phyloP scores from a whole-genome alignment of 2,888 invertebrate genomes.

The Pseudeuparius sepicola region DNA sequence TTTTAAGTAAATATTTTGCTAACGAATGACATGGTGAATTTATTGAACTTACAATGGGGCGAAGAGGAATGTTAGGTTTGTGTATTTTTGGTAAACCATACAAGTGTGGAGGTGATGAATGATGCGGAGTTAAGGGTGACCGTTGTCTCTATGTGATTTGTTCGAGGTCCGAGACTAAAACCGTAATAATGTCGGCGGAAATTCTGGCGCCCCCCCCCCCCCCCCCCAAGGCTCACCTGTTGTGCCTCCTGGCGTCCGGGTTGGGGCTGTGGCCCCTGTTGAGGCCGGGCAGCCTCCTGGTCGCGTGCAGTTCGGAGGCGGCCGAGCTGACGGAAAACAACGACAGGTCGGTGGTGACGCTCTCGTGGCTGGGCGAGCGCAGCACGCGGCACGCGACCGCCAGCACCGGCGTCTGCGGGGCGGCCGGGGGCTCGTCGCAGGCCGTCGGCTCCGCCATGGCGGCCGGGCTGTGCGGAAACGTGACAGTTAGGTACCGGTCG shows the following conservation, averaged over 20 bases:
- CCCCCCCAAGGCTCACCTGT: slow-evolving; percentile 24
- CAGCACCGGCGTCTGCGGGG: slow-evolving; percentile 42
- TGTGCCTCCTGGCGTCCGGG: slow-evolving; percentile 45
- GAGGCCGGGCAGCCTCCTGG: slow-evolving; percentile 38
- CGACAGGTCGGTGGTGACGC: slow-evolving; percentile 73
- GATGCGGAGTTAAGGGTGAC: no score
- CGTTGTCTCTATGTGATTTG: background rate
- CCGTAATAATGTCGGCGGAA: background rate
- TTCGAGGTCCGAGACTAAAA: slow-evolving; percentile 1
- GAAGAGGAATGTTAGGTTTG: no score
- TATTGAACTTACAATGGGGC: no score
- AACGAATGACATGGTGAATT: no score
- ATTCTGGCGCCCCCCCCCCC: background rate
- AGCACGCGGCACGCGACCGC: slow-evolving; percentile 52
- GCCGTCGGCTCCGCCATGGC: no score
- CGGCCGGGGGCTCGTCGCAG: no score
- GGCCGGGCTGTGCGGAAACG: no score
- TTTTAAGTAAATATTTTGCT: no score
- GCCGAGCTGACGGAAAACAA: slow-evolving; percentile 60
- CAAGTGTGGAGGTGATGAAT: no score
- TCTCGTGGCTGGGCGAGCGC: slow-evolving; percentile 74
- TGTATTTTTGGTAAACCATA: no score
- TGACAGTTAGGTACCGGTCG: no score
- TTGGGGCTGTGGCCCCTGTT: slow-evolving; percentile 60
- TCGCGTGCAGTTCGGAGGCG: slow-evolving; percentile 43